phyloP scores from a whole-genome alignment of 2,797 vertebrate genomes.

The Botia almorhae region DNA sequence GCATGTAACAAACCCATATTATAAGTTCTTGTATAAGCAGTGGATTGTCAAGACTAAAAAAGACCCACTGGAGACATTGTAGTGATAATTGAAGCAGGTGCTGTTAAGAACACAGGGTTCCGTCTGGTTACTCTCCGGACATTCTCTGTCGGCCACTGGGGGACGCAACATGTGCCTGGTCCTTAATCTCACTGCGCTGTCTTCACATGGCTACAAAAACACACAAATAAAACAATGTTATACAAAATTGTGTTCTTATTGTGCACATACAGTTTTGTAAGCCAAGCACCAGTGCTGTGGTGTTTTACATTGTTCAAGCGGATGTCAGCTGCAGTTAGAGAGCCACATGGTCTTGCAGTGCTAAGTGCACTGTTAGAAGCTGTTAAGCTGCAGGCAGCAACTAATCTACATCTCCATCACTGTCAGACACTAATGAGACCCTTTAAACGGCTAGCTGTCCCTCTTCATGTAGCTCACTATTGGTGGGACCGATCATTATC shows the following conservation, averaged over 20 bases:
- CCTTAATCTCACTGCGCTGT: constrained; percentile 78
- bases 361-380: constrained; percentile 41
- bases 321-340: constrained; percentile 21
- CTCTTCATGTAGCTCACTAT: constrained; percentile 51
- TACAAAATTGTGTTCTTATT: not conserved
- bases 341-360: constrained; percentile 33
- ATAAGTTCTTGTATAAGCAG: not conserved
- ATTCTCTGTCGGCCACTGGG: constrained; percentile 74
- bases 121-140: constrained; percentile 84
- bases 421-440: constrained; percentile 67
- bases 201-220: constrained; percentile 83
- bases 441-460: constrained; percentile 55
- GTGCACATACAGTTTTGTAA: not conserved
- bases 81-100: constrained; percentile 91
- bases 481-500: constrained; percentile 46
- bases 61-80: constrained; percentile 87
- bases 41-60: not conserved
- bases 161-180: constrained; percentile 84
- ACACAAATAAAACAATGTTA: not conserved
- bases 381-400: constrained; percentile 44
- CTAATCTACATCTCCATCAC: constrained; percentile 66
- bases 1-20: not conserved
- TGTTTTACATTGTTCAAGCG: not conserved
- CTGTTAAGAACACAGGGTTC: constrained; percentile 88
- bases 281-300: not conserved